Conservation (phyloP, 2,113 vertebrate genomes). For the Fulica atra region DNA sequence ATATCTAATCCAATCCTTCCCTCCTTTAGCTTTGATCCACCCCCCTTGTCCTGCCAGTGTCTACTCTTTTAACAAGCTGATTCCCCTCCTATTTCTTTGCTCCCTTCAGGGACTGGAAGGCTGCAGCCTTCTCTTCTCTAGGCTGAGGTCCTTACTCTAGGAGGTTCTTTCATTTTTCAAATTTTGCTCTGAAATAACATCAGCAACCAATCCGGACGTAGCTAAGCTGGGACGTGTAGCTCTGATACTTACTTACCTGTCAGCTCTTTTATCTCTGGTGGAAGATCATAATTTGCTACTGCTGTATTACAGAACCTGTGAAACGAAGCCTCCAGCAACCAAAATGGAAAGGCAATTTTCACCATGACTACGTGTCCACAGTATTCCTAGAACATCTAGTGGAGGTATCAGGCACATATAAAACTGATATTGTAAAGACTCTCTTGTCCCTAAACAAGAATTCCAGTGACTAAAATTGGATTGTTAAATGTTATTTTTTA, state of each 20-base stretch:
- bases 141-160: background rate
- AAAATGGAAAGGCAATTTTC: background rate
- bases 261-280: background rate
- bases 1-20: too few species aligned
- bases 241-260: background rate
- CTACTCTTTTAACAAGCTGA: too few species aligned
- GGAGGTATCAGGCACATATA: background rate
- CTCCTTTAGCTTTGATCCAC: too few species aligned
- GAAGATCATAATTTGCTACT: background rate
- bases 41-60: too few species aligned
- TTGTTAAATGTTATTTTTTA: background rate
- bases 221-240: background rate
- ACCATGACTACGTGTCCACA: background rate
- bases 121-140: too few species aligned
- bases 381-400: background rate
- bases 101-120: too few species aligned
- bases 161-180: background rate
- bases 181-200: background rate
- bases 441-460: background rate
- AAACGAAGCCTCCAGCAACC: background rate
- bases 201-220: background rate
- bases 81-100: too few species aligned
- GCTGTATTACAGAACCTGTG: background rate
- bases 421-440: background rate
- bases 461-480: background rate